Evolutionary conservation across 2,888 invertebrate species (phyloP).

Genomic region (Limenitis camilla): DNA sequence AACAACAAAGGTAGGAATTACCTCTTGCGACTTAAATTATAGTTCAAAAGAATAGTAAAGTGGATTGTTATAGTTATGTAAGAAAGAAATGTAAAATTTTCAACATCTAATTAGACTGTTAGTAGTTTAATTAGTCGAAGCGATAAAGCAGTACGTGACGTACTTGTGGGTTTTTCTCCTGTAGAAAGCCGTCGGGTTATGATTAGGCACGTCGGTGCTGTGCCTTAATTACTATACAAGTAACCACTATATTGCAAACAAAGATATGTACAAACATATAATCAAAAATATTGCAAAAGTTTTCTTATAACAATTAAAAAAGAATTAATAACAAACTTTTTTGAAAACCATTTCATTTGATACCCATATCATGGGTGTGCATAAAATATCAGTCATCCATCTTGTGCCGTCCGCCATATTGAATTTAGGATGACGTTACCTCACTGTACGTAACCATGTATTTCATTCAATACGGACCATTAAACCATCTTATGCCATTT

Average conservation of each 20-base stretch:
- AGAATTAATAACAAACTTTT: no score
- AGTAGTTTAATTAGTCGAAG: conserved; percentile 2
- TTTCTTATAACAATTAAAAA: no score
- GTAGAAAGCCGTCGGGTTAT: conserved; percentile 9
- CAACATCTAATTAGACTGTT: not conserved
- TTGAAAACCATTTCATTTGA: no score
- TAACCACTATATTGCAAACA: not conserved
- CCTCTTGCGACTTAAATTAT: not conserved
- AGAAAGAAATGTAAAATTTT: not conserved
- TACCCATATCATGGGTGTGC: no score
- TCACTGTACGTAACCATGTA: no score
- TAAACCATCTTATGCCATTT: no score
- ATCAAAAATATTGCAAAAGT: no score
- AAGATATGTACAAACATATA: not conserved
- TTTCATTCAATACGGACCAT: no score
- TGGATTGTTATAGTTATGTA: not conserved
- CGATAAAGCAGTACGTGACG: conserved; percentile 14
- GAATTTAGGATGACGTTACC: no score
- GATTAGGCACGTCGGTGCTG: conserved; percentile 19
- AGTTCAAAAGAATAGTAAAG: not conserved
- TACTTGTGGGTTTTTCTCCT: conserved; percentile 6
- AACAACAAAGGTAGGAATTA: no score
- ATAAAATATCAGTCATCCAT: no score
- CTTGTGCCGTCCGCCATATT: no score
- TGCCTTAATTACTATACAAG: conserved; percentile 2